phyloP scores from a whole-genome alignment of 2,888 invertebrate genomes.

The Pterobdella sp. region DNA sequence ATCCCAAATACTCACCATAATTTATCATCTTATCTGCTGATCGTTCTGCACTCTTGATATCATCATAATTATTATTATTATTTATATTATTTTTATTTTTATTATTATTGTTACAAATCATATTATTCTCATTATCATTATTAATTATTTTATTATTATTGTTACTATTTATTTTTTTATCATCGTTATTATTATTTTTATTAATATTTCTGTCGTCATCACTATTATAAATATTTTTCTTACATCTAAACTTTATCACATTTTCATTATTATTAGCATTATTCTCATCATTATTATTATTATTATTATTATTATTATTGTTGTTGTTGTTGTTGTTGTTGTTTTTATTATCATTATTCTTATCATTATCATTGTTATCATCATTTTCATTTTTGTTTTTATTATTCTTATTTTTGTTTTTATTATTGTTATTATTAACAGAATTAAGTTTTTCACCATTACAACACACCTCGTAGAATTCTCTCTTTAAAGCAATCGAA shows the following conservation, averaged over 20 bases:
- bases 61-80: background rate
- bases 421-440: no score
- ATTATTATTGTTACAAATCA: background rate
- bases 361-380: constrained; percentile 9
- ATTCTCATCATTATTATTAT: constrained; percentile 9
- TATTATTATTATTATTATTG: constrained; percentile 14
- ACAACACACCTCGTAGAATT: no score
- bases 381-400: background rate
- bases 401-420: background rate
- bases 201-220: background rate
- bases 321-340: constrained; percentile 3
- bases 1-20: no score
- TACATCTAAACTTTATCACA: background rate
- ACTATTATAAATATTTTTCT: background rate
- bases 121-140: background rate
- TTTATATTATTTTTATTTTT: background rate
- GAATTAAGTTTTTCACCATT: no score
- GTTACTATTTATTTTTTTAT: background rate
- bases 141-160: background rate
- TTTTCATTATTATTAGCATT: background rate
- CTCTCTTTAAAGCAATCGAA: no score
- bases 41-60: background rate
- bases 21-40: no score
- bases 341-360: constrained; percentile 8
- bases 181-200: background rate